These are phyloP conservation scores for Drosophila micromelanica DNA, from an alignment of 1,140 invertebrate species.

Conservation along the genomic window DNA sequence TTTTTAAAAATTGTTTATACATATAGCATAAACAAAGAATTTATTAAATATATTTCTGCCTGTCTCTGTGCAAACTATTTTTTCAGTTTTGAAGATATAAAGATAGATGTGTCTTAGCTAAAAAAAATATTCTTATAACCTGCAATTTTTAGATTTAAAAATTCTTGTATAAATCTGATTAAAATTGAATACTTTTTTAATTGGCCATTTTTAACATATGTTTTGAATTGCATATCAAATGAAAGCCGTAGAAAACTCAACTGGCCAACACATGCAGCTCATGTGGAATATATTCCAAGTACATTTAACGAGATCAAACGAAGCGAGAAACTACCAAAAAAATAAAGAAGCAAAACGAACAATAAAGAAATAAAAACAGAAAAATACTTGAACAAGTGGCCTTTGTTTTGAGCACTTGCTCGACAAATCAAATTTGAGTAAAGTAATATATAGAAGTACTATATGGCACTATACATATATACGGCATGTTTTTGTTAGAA, in stretches of 20 bases:
- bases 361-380: constrained; percentile 10
- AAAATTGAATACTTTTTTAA: too few relatives aligned
- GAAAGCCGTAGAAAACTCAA: background rate
- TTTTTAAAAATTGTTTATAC: too few relatives aligned
- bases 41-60: too few relatives aligned
- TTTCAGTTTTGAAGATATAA: too few relatives aligned
- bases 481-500: constrained; percentile 70
- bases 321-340: constrained; percentile 36
- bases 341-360: constrained; percentile 1
- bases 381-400: constrained; percentile 42
- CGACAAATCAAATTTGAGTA: constrained; percentile 48
- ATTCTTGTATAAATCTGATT: too few relatives aligned
- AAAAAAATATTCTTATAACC: too few relatives aligned
- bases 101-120: too few relatives aligned
- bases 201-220: background rate
- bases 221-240: background rate
- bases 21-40: too few relatives aligned
- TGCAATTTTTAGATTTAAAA: too few relatives aligned
- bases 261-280: constrained; percentile 58
- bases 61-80: too few relatives aligned
- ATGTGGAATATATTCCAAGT: constrained; percentile 58
- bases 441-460: background rate
- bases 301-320: constrained; percentile 34
- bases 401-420: constrained; percentile 46
- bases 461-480: constrained; percentile 9